Evolutionary conservation across 2,113 vertebrate genomes (phyloP).

Genomic region (Perca flavescens): DNA sequence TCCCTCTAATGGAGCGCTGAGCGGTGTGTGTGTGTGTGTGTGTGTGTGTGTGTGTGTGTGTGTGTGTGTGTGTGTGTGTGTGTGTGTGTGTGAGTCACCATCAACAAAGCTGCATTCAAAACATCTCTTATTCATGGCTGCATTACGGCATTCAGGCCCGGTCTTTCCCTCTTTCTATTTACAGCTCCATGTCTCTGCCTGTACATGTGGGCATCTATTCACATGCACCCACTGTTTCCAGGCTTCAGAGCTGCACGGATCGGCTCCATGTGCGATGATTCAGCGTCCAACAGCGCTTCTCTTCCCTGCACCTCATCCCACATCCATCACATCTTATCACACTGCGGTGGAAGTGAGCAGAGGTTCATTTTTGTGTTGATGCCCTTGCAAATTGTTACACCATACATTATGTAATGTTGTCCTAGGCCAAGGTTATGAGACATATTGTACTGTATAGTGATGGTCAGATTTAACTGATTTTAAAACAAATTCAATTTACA

Average conservation of each 20-base stretch:
- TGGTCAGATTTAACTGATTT: too few relatives aligned
- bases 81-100: slow-evolving; percentile 7
- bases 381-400: too few relatives aligned
- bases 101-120: slow-evolving; percentile 62
- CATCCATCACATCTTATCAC: not conserved
- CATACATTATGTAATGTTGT: not conserved
- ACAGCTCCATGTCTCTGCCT: slow-evolving; percentile 41
- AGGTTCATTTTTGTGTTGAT: not conserved
- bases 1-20: slow-evolving; percentile 74
- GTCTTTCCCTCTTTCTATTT: slow-evolving; percentile 62
- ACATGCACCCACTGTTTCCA: slow-evolving; percentile 46
- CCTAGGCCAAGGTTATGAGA: too few relatives aligned
- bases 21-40: slow-evolving; percentile 19
- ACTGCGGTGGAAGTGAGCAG: not conserved
- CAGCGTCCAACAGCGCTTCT: not conserved
- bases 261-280: not conserved
- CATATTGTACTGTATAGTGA: too few relatives aligned
- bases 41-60: slow-evolving; percentile 21
- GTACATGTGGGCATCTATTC: slow-evolving; percentile 53
- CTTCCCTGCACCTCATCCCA: not conserved
- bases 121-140: slow-evolving; percentile 71
- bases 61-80: slow-evolving; percentile 32
- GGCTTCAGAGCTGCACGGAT: slow-evolving; percentile 29
- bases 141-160: slow-evolving; percentile 42
- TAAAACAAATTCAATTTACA: too few relatives aligned